Percentiles rank a stretch among this genome's conserved stretches.
These are phyloP conservation scores for Forbesichthys agassizii DNA, from an alignment of 2,113 vertebrate species.

Conservation along the genomic window DNA sequence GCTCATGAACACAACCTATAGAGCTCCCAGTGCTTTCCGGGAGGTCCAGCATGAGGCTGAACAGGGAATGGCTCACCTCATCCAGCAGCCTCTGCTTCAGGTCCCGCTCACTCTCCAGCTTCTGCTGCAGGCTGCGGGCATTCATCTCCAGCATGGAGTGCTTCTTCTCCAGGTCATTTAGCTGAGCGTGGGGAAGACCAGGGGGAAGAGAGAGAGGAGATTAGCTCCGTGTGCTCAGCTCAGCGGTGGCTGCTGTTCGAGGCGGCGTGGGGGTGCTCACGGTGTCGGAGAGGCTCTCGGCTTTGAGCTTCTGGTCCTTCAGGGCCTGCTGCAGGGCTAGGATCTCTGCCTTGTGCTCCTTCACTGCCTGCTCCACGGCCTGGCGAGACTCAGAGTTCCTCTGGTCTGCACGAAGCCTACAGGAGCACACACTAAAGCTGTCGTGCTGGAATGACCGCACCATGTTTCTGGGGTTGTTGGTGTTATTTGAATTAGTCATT, in stretches of 20 bases:
- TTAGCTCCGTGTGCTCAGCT: not conserved
- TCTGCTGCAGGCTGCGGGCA: constrained; percentile 93
- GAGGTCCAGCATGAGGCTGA: not conserved
- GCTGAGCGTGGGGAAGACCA: constrained; percentile 64
- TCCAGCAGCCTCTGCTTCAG: constrained; percentile 96
- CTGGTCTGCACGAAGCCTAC: constrained; percentile 91
- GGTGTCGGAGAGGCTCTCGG: constrained; percentile 95
- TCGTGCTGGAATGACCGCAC: too few relatives aligned
- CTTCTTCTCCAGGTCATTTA: constrained; percentile 97
- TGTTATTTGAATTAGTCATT: too few relatives aligned
- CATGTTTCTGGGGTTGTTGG: too few relatives aligned
- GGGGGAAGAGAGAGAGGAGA: not conserved
- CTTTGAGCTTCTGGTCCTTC: constrained; percentile 97
- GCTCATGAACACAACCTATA: too few relatives aligned
- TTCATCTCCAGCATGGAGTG: constrained; percentile 99
- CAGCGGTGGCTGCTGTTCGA: not conserved
- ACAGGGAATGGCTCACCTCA: constrained; percentile 77
- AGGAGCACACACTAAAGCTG: not conserved
- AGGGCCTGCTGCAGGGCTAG: constrained; percentile 94
- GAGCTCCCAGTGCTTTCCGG: too few relatives aligned
- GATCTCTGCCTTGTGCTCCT: constrained; percentile 98
- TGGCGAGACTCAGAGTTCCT: constrained; percentile 94
- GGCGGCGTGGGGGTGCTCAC: constrained; percentile 66
- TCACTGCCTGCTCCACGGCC: constrained; percentile 93
- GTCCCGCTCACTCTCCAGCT: constrained; percentile 94